Base-by-base conservation (phyloP, 2,113 vertebrate genomes). In the Gavialis gangeticus region DNA sequence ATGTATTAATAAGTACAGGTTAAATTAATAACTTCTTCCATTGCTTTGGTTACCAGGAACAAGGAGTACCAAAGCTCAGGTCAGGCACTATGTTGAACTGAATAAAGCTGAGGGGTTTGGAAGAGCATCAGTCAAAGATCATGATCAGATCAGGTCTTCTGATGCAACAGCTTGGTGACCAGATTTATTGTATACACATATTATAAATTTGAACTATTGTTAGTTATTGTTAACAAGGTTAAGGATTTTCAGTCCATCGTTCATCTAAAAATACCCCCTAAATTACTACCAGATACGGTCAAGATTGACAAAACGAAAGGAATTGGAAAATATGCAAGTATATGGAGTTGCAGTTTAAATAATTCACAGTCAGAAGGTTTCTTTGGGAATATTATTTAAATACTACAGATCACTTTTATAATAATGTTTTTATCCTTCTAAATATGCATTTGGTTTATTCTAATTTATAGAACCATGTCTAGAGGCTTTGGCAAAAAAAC, bases 401-500 rank as follows among this genome's bases (percentile, higher is more conserved):
- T 76, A 10, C 75, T 82, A 57, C 14, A 57, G 62, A 60, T 1
- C 9, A 19, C 63, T 17, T 94, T 60, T 5, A 11, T 2, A 2
- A 5, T 64, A 64, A 46, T 46, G 63, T 28, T 64, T 66, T 66
- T 16, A 66, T 66, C 64, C 37, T 93, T 82, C 82, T 94, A 94
- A 85, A 69, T 91, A 89, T 34, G 17, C 77, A 64, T 80, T 94
- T 82, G 13, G 11, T 66, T 87, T 85, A 92, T 37, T 57, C 85
- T 77, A 76, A 84, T 93, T 92, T 88, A 89, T 92, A 90, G 16
- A 28, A 73, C 25, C 28, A 37, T 82, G 54, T 82, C 82, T 73
- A 87, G 22, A 87, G 17, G 69, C 76, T 96, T 96, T 95, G 82
- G 58, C 67, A 91, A 87, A 96, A 93, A 46, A 46, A 46, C 7